A percentile compares a stretch with the other conserved stretches of the same genome.
Conservation (phyloP, 2,113 vertebrate species). For the Ginglymostoma cirratum region DNA sequence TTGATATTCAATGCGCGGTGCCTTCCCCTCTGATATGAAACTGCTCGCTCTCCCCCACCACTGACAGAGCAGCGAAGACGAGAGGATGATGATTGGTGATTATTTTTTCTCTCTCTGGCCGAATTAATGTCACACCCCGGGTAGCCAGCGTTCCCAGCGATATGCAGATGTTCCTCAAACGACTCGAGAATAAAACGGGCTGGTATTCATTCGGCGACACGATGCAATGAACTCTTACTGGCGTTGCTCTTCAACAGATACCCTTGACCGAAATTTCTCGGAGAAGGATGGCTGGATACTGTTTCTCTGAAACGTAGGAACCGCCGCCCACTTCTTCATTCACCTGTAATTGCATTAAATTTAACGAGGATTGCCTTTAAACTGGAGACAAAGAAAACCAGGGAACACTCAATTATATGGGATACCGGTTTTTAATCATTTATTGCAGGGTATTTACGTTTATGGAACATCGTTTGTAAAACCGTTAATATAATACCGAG, state of each 20-base stretch:
- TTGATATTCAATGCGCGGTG: background rate
- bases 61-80: background rate
- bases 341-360: background rate
- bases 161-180: background rate
- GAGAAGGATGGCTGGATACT: background rate
- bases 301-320: background rate
- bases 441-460: conserved; percentile 22
- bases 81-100: background rate
- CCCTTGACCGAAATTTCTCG: background rate
- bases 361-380: background rate
- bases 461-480: background rate
- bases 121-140: background rate
- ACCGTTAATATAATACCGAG: background rate
- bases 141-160: background rate
- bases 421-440: background rate
- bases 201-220: background rate
- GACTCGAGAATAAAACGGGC: background rate
- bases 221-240: background rate
- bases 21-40: background rate
- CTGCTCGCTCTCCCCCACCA: background rate
- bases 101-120: background rate
- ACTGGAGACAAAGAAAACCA: background rate
- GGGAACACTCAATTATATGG: background rate
- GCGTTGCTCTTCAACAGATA: background rate
- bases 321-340: background rate